phyloP scores from a whole-genome alignment of 2,113 vertebrate genomes.

The Fregetta grallaria region DNA sequence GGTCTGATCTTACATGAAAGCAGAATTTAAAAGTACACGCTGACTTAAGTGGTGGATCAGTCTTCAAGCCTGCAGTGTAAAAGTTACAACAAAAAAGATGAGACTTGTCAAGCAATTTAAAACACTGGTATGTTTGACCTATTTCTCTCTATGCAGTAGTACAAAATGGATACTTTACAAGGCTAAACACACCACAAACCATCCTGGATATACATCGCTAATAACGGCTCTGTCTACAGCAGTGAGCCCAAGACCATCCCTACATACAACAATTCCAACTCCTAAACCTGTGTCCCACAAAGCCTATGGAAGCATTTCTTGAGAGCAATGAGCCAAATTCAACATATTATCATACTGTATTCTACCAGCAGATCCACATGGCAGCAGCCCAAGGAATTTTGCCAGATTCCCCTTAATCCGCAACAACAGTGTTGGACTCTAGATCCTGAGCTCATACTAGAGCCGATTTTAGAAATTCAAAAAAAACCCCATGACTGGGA shows the following conservation, averaged over 20 bases:
- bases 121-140: neutral
- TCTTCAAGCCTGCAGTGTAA: neutral
- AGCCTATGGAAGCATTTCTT: neutral
- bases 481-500: neutral
- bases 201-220: neutral
- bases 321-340: constrained; percentile 30
- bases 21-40: neutral
- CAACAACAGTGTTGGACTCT: constrained; percentile 32
- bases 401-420: constrained; percentile 42
- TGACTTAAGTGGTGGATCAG: neutral
- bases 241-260: neutral
- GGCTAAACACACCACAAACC: constrained; percentile 20
- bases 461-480: neutral
- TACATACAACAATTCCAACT: neutral
- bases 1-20: neutral
- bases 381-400: constrained; percentile 44
- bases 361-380: constrained; percentile 38
- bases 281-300: neutral
- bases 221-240: constrained; percentile 1
- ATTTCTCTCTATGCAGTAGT: neutral
- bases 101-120: neutral
- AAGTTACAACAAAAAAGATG: neutral
- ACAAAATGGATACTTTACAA: neutral
- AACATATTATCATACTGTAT: constrained; percentile 20
- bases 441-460: neutral